Evolutionary conservation across 2,888 invertebrate genomes (phyloP).

Genomic region (Callyntrura sp.): DNA sequence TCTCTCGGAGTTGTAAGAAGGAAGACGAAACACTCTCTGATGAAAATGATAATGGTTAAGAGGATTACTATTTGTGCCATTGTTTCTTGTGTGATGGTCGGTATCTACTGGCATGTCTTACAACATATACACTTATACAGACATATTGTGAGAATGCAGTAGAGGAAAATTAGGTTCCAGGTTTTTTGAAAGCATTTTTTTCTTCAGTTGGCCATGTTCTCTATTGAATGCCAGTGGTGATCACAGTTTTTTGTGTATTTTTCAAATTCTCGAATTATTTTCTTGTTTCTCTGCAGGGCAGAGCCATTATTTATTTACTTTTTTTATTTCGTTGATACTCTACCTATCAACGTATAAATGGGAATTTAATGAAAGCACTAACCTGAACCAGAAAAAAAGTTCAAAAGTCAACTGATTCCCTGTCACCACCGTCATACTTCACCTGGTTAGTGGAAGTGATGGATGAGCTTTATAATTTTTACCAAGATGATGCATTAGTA

Average conservation of each 20-base stretch:
- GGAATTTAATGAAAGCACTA: constrained; percentile 29
- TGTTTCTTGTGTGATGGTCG: too few relatives aligned
- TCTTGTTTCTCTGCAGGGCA: background rate
- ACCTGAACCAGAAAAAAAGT: background rate
- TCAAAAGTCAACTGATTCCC: constrained; percentile 40
- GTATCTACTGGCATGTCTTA: too few relatives aligned
- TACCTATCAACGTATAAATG: background rate
- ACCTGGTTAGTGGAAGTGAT: constrained; percentile 35
- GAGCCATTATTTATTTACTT: constrained; percentile 16
- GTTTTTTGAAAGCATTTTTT: background rate
- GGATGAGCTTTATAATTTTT: background rate
- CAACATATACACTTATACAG: too few relatives aligned
- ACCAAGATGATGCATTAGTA: too few relatives aligned
- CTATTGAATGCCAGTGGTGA: constrained; percentile 1
- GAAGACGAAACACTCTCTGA: background rate
- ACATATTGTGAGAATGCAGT: too few relatives aligned
- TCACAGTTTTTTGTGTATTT: too few relatives aligned
- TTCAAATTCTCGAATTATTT: background rate
- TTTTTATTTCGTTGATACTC: background rate
- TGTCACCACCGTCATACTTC: background rate
- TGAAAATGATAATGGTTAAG: constrained; percentile 39
- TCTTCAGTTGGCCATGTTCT: too few relatives aligned
- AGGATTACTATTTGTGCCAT: too few relatives aligned
- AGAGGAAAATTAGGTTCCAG: too few relatives aligned
- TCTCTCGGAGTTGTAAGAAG: background rate